Conservation (phyloP, 2,113 vertebrate species). For the Tachuris rubrigastra region DNA sequence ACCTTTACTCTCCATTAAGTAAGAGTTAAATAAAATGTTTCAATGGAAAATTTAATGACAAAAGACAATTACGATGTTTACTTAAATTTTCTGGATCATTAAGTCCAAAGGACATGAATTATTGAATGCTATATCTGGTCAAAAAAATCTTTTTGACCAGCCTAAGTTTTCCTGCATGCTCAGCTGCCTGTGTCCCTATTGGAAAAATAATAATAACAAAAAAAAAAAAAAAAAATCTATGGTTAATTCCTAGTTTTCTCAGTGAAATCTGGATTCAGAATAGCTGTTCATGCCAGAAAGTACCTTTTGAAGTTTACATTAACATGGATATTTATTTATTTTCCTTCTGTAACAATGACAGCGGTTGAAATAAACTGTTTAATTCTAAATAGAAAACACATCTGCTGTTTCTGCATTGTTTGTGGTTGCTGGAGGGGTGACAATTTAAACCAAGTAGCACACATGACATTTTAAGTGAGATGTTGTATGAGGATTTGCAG, state of each 20-base stretch:
- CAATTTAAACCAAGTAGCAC: conserved; percentile 86
- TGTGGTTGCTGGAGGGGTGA: conserved; percentile 86
- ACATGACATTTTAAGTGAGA: conserved; percentile 86
- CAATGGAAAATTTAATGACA: conserved; percentile 81
- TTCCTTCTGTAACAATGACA: conserved; percentile 85
- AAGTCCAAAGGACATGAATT: conserved; percentile 79
- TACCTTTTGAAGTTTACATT: conserved; percentile 88
- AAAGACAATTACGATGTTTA: conserved; percentile 87
- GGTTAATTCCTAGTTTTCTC: conserved; percentile 78
- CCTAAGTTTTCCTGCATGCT: conserved; percentile 72
- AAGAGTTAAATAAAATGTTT: conserved; percentile 82
- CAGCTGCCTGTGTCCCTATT: conserved; percentile 77
- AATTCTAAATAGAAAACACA: conserved; percentile 88
- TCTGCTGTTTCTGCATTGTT: conserved; percentile 88
- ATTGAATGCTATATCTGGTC: conserved; percentile 79
- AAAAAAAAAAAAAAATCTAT: conserved; percentile 30
- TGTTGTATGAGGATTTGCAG: conserved; percentile 86
- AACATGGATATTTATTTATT: conserved; percentile 88
- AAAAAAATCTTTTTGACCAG: conserved; percentile 80
- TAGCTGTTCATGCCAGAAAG: conserved; percentile 74
- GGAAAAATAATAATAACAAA: not conserved
- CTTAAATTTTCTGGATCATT: conserved; percentile 82
- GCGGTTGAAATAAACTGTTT: conserved; percentile 86
- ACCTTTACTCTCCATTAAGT: conserved; percentile 70
- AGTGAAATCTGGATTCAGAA: conserved; percentile 76